Conservation (phyloP, 2,888 invertebrate species). For the Drosophila tripunctata region DNA sequence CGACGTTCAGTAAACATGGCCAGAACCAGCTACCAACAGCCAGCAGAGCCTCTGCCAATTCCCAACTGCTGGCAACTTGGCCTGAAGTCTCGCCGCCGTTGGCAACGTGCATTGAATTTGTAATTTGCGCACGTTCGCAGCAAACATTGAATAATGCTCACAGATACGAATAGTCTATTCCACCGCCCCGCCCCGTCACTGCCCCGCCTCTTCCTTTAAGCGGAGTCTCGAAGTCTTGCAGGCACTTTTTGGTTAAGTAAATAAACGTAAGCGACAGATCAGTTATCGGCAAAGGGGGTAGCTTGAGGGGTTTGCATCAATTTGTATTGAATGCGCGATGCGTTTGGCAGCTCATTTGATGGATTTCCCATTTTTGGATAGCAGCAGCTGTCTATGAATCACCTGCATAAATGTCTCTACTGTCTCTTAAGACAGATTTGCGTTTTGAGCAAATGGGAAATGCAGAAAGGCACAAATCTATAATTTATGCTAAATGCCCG, state of each 20-base stretch:
- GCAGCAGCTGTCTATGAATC: conserved; percentile 57
- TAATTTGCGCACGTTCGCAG: conserved; percentile 79
- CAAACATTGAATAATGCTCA: conserved; percentile 80
- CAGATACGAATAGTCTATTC: conserved; percentile 59
- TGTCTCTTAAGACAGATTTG: conserved; percentile 25
- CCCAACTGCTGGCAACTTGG: conserved; percentile 1
- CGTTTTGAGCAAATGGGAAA: conserved; percentile 15
- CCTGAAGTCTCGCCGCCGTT: conserved; percentile 51
- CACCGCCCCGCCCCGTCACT: not conserved
- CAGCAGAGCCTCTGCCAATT: conserved; percentile 1
- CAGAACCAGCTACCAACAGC: conserved; percentile 29
- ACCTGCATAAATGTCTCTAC: conserved; percentile 60
- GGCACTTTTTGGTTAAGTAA: conserved; percentile 71
- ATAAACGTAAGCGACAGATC: conserved; percentile 56
- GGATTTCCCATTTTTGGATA: conserved; percentile 59
- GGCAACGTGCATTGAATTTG: conserved; percentile 78
- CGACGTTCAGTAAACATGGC: conserved; percentile 54
- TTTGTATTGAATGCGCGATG: conserved; percentile 73
- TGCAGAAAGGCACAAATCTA: conserved; percentile 47
- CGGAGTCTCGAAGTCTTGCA: conserved; percentile 13
- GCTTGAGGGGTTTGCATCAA: conserved; percentile 35
- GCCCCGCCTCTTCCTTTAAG: not conserved
- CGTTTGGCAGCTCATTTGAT: conserved; percentile 79
- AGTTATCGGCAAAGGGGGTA: not conserved
- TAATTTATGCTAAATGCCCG: conserved; percentile 64